Percentiles rank a stretch among this genome's conserved stretches.
These are phyloP conservation scores for Euura saliciscinereae DNA, from an alignment of 1,140 invertebrate genomes.

Conservation along the genomic window DNA sequence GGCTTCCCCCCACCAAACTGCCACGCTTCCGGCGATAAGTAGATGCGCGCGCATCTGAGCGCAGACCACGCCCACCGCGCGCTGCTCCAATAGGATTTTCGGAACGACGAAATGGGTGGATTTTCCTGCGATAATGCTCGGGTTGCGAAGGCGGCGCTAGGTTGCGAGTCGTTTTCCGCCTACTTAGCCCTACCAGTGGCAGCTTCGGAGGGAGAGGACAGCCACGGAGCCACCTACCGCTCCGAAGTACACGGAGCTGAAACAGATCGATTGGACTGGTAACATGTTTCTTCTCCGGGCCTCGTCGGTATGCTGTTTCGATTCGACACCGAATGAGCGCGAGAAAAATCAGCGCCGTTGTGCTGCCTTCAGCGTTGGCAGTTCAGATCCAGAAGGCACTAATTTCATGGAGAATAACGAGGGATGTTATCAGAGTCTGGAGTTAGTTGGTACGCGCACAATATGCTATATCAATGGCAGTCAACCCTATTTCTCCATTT, in stretches of 20 bases:
- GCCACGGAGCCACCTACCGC: neutral
- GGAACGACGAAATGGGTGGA: constrained; percentile 34
- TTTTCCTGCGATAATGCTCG: neutral
- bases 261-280: constrained; percentile 2
- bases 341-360: too few relatives aligned
- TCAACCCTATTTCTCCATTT: too few relatives aligned
- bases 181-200: too few relatives aligned
- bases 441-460: too few relatives aligned
- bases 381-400: too few relatives aligned
- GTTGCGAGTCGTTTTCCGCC: too few relatives aligned
- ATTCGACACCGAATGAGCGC: too few relatives aligned
- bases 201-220: neutral
- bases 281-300: constrained; percentile 1
- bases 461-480: too few relatives aligned
- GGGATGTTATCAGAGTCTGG: too few relatives aligned
- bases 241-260: neutral
- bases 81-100: constrained; percentile 12
- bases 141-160: too few relatives aligned
- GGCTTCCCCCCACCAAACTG: constrained; percentile 28
- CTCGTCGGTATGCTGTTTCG: neutral
- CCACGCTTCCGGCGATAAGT: constrained; percentile 26
- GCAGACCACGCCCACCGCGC: constrained; percentile 27
- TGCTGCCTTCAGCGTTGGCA: too few relatives aligned
- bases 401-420: too few relatives aligned
- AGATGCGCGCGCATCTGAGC: constrained; percentile 9